Evolutionary conservation across 1,140 invertebrate genomes (phyloP).

Genomic region (Piezodorus guildinii): DNA sequence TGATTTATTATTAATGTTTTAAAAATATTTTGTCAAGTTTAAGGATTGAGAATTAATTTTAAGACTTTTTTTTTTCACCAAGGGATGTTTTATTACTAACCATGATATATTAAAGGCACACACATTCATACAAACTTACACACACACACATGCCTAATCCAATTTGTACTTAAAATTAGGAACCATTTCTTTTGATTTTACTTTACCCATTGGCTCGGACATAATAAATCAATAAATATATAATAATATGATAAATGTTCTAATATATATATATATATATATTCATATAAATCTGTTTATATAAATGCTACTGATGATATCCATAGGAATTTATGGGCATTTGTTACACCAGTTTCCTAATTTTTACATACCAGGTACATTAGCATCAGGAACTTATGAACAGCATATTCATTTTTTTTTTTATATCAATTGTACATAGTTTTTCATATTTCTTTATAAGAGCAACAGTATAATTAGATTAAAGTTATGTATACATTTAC

Average conservation of each 20-base stretch:
- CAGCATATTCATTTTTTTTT: constrained; percentile 17
- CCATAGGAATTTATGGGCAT: constrained; percentile 18
- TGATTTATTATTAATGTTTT: too few species aligned
- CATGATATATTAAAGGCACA: constrained; percentile 29
- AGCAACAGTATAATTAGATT: background rate
- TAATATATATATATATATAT: constrained; percentile 21
- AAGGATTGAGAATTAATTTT: too few species aligned
- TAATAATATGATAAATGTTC: constrained; percentile 22
- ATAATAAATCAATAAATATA: constrained; percentile 27
- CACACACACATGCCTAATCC: constrained; percentile 27
- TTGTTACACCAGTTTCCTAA: constrained; percentile 18
- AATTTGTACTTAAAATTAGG: constrained; percentile 29
- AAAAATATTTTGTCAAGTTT: too few species aligned
- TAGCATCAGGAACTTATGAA: constrained; percentile 23
- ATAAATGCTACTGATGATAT: constrained; percentile 25
- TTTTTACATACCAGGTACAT: constrained; percentile 24
- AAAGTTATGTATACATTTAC: constrained; percentile 11
- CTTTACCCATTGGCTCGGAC: constrained; percentile 28
- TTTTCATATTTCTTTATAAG: background rate
- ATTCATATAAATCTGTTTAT: too few species aligned
- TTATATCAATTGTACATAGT: background rate
- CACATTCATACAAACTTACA: constrained; percentile 17
- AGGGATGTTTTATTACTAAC: constrained; percentile 26
- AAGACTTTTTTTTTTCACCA: constrained; percentile 6
- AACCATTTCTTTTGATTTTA: constrained; percentile 28